Conservation (phyloP, 2,113 vertebrate genomes). For the Plectropomus leopardus region DNA sequence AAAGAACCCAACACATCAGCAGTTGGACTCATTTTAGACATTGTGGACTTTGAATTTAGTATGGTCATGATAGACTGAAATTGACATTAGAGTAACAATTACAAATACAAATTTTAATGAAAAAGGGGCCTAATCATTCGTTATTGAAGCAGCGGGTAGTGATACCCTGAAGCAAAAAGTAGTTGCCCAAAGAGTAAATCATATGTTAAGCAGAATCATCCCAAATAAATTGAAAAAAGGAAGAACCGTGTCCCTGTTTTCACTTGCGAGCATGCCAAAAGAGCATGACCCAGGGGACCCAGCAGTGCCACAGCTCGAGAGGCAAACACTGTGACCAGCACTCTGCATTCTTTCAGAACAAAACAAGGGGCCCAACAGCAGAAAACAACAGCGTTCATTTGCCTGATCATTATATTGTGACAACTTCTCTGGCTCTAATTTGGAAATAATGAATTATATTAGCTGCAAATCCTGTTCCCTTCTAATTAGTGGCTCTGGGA, state of each 20-base stretch:
- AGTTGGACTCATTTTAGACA: no score
- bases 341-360: slow-evolving; percentile 7
- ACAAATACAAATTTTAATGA: neutral
- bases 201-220: neutral
- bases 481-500: slow-evolving; percentile 81
- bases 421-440: slow-evolving; percentile 77
- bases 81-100: no score
- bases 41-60: no score
- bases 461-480: slow-evolving; percentile 76
- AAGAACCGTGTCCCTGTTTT: slow-evolving; percentile 6
- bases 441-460: slow-evolving; percentile 83
- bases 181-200: neutral
- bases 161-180: neutral
- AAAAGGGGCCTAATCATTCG: neutral
- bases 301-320: slow-evolving; percentile 1
- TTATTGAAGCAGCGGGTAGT: neutral
- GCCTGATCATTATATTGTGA: slow-evolving; percentile 74
- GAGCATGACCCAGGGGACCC: slow-evolving; percentile 13
- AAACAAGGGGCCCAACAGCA: slow-evolving; percentile 53
- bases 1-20: slow-evolving; percentile 12
- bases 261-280: slow-evolving; percentile 11
- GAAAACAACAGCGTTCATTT: slow-evolving; percentile 71
- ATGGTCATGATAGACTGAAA: no score
- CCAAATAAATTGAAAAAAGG: slow-evolving; percentile 2
- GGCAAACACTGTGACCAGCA: slow-evolving; percentile 10